These are phyloP conservation scores for Tapirus indicus DNA, from an alignment of 2,797 vertebrate species.

Conservation along the genomic window DNA sequence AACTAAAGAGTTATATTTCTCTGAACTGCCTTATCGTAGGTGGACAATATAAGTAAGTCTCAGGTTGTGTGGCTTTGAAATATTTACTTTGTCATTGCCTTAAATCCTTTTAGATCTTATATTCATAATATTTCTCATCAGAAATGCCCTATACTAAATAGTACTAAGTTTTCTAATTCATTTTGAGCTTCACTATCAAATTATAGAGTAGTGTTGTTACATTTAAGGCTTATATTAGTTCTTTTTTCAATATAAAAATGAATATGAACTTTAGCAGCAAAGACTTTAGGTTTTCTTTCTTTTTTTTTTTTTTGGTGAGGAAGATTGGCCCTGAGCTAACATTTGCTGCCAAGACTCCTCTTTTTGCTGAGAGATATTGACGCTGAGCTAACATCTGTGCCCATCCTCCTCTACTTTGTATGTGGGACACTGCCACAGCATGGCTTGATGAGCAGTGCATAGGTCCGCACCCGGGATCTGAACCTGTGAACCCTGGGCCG, in stretches of 20 bases:
- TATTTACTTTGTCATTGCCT: not conserved
- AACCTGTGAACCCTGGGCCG: no score
- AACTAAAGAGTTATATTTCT: constrained; percentile 29
- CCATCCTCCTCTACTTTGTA: no score
- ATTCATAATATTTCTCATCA: not conserved
- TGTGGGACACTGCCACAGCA: no score
- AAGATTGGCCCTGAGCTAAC: no score
- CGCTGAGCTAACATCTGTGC: no score
- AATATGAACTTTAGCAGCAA: constrained; percentile 28
- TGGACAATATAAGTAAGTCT: constrained; percentile 1
- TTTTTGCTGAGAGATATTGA: no score
- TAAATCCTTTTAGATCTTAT: constrained; percentile 34
- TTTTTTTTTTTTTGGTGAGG: no score
- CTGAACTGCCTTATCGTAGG: not conserved
- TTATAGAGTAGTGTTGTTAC: not conserved
- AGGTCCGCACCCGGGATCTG: no score
- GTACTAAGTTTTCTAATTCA: constrained; percentile 31
- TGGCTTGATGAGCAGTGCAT: no score
- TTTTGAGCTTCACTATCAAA: constrained; percentile 40
- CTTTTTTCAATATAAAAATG: constrained; percentile 44
- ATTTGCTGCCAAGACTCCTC: no score
- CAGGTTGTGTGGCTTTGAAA: not conserved
- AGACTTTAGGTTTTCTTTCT: not conserved
- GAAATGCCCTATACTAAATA: constrained; percentile 6
- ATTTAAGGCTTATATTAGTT: not conserved